A percentile compares a stretch with the other conserved stretches of the same genome.
These are phyloP conservation scores for Eristalis pertinax DNA, from an alignment of 2,888 invertebrate genomes.

Conservation along the genomic window DNA sequence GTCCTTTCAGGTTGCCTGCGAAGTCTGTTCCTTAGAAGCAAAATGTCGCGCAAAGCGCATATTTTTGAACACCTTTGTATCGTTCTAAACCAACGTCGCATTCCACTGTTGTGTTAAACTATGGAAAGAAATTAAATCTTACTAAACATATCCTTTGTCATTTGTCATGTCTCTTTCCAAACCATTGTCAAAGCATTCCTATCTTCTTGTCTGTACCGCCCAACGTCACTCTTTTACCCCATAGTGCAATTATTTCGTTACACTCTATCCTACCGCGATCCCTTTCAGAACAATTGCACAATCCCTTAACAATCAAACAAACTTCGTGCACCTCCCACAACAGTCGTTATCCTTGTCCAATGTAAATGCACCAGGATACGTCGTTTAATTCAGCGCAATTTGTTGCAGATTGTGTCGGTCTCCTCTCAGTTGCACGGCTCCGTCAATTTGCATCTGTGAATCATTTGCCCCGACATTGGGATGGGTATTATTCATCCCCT, in stretches of 20 bases:
- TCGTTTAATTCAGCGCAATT: slow-evolving; percentile 18
- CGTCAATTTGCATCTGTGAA: slow-evolving; percentile 13
- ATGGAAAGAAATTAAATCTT: too few relatives aligned
- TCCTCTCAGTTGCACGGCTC: not conserved
- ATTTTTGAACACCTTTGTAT: too few relatives aligned
- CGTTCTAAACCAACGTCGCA: too few relatives aligned
- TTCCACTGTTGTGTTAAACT: too few relatives aligned
- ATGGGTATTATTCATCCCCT: slow-evolving; percentile 18
- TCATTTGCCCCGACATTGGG: not conserved
- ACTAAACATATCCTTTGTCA: too few relatives aligned
- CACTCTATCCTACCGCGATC: not conserved
- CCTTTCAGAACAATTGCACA: not conserved
- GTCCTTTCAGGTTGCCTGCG: too few relatives aligned
- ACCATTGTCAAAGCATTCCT: too few relatives aligned
- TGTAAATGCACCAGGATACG: slow-evolving; percentile 22
- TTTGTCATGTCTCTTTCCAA: too few relatives aligned
- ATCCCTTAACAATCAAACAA: not conserved
- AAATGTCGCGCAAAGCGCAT: too few relatives aligned
- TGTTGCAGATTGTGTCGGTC: slow-evolving; percentile 32
- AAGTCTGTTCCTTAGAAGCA: too few relatives aligned
- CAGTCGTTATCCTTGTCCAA: slow-evolving; percentile 36
- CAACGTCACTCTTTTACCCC: too few relatives aligned
- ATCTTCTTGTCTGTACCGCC: too few relatives aligned
- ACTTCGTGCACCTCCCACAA: slow-evolving; percentile 1
- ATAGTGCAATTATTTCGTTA: not conserved